phyloP scores from a whole-genome alignment of 2,888 invertebrate genomes.

The Yponomeuta sedellus region DNA sequence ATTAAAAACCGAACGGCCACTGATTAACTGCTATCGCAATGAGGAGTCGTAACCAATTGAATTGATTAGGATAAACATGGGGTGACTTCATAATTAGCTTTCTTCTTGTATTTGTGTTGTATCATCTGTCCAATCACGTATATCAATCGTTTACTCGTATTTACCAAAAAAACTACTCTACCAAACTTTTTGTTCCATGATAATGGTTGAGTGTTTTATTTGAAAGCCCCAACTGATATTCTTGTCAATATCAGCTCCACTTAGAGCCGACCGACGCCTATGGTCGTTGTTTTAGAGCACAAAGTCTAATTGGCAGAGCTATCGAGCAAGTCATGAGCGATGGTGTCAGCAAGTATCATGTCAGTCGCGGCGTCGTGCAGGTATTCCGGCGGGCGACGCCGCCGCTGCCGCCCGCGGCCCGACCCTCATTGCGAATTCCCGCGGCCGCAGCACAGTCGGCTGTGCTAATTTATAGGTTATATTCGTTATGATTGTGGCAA shows the following conservation, averaged over 20 bases:
- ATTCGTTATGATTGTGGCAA: slow-evolving; percentile 69
- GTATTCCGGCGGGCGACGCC: slow-evolving; percentile 33
- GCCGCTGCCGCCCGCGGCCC: slow-evolving; percentile 21
- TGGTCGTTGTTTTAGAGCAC: slow-evolving; percentile 21
- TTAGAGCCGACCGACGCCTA: background rate
- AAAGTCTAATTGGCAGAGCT: slow-evolving; percentile 43
- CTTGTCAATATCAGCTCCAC: too few species aligned
- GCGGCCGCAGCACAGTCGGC: slow-evolving; percentile 49
- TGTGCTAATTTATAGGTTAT: slow-evolving; percentile 70
- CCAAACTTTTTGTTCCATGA: background rate
- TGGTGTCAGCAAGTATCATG: slow-evolving; percentile 10
- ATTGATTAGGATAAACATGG: background rate
- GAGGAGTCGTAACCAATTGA: background rate
- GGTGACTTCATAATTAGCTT: too few species aligned
- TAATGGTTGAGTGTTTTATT: too few species aligned
- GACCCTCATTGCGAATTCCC: slow-evolving; percentile 57
- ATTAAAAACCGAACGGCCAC: background rate
- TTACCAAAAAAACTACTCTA: background rate
- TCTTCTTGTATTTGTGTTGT: too few species aligned
- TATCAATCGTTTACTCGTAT: too few species aligned
- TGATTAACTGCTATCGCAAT: background rate
- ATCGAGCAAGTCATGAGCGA: slow-evolving; percentile 24
- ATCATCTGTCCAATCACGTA: too few species aligned
- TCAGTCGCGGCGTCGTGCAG: slow-evolving; percentile 27
- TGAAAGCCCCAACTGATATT: background rate